Base-by-base conservation (phyloP, 1,140 invertebrate species). In the Platyscapa corneri region DNA sequence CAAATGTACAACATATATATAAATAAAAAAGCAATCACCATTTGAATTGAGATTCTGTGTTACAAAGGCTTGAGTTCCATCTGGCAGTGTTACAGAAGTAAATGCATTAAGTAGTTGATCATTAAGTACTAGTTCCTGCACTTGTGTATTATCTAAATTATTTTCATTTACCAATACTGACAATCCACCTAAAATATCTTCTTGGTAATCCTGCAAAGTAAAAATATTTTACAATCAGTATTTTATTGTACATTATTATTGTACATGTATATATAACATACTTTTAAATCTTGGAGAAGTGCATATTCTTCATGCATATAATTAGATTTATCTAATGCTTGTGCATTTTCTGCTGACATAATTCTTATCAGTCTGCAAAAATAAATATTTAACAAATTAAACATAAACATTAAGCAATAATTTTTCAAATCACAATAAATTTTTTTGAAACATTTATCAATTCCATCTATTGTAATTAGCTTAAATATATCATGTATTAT, bases 41-140 rank as follows among this genome's bases (percentile, higher is more conserved):
- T 89, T 87, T 16, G 88, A 86, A 56, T 86, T 83, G 10, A 89
- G 82, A 80, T 90, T 88, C 83, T 91, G 88, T 5, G 91, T 87
- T 30, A 93, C 87, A 65, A 91, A 93, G 20, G 92, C 91, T 89
- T 92, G 90, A 6, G 89, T 92, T 46, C 92, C 92, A 89, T 93
- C 91, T 16, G 92, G 89, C 56, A 93, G 86, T 30, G 91, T 92
- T 70, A 93, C 89, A 12, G 91, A 88, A 49, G 91, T 92, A 18
- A 93, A 65, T 64, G 89, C 89, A 18, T 89, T 88, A 12, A 92
- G 86, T 14, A 90, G 49, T 46, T 92, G 89, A 42, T 92, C 90
- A 10, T 91, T 89, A 49, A 92, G 82, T 72, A 91, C 88, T 32
- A 92, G 78, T 72, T 90, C 87, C 60, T 92, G 89, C 14, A 91